A percentile compares a stretch with the other conserved stretches of the same genome.
phyloP scores from a whole-genome alignment of 2,888 invertebrate species.

The Andricus quercusramuli region DNA sequence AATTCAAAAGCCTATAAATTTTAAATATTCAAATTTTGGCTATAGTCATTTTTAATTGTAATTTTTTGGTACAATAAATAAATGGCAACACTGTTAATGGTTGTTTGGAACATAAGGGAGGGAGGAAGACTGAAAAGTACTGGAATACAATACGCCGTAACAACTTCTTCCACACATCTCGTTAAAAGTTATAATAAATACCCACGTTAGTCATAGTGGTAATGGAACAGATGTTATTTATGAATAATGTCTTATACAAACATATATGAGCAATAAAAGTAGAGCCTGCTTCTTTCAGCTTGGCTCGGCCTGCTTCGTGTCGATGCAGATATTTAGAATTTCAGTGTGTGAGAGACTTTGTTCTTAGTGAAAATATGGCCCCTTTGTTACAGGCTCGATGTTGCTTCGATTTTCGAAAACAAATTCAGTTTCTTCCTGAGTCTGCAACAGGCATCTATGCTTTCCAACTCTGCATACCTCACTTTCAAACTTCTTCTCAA shows the following conservation, averaged over 20 bases:
- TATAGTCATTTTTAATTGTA: no score
- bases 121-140: constrained; percentile 72
- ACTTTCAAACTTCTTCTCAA: constrained; percentile 3
- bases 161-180: constrained; percentile 53
- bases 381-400: constrained; percentile 76
- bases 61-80: no score
- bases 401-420: constrained; percentile 61
- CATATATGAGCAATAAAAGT: constrained; percentile 75
- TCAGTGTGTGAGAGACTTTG: constrained; percentile 64
- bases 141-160: constrained; percentile 61
- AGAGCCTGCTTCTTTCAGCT: constrained; percentile 66
- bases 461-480: constrained; percentile 46
- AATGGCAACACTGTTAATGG: neutral
- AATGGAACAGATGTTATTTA: constrained; percentile 67
- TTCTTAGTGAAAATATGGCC: constrained; percentile 76
- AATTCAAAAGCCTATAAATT: no score
- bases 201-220: constrained; percentile 56
- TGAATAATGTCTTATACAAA: constrained; percentile 71
- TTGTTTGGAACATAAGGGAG: neutral
- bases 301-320: constrained; percentile 64
- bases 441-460: constrained; percentile 69
- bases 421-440: constrained; percentile 68
- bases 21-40: no score
- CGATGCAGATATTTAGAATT: constrained; percentile 77
- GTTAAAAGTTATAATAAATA: constrained; percentile 60